phyloP scores from a whole-genome alignment of 2,797 vertebrate genomes.

The Coluber constrictor region DNA sequence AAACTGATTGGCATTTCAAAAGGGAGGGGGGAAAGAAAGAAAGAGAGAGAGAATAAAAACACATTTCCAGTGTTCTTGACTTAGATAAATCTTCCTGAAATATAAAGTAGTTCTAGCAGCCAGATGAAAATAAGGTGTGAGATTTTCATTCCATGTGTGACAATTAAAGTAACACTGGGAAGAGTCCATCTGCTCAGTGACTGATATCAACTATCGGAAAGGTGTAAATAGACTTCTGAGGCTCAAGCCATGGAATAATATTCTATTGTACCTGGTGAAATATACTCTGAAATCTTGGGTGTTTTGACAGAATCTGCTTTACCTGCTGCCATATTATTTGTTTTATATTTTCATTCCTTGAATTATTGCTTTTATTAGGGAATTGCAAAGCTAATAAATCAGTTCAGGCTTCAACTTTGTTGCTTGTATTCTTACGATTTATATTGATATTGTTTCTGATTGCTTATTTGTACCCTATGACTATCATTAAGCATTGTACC shows the following conservation, averaged over 20 bases:
- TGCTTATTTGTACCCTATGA: too few relatives aligned
- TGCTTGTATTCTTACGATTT: too few relatives aligned
- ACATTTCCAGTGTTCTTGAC: neutral
- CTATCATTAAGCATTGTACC: too few relatives aligned
- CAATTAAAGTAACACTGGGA: constrained; percentile 49
- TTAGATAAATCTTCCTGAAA: constrained; percentile 42
- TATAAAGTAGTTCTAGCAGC: constrained; percentile 31
- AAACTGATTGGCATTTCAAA: constrained; percentile 13
- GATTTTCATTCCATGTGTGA: constrained; percentile 38
- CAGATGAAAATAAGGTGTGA: constrained; percentile 44
- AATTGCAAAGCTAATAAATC: constrained; percentile 4
- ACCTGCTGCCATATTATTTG: neutral
- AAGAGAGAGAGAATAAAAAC: constrained; percentile 25
- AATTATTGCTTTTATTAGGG: constrained; percentile 7
- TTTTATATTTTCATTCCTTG: neutral
- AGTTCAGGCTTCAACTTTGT: neutral
- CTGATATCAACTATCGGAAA: constrained; percentile 21
- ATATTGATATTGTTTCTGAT: too few relatives aligned
- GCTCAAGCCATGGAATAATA: constrained; percentile 14
- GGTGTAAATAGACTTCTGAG: constrained; percentile 15
- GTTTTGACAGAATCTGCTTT: neutral
- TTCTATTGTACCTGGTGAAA: neutral
- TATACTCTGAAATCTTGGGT: constrained; percentile 9
- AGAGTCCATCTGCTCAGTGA: constrained; percentile 37
- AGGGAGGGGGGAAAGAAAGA: neutral